Base-by-base conservation (phyloP, 2,113 vertebrate genomes). In the Dryoscopus gambensis region DNA sequence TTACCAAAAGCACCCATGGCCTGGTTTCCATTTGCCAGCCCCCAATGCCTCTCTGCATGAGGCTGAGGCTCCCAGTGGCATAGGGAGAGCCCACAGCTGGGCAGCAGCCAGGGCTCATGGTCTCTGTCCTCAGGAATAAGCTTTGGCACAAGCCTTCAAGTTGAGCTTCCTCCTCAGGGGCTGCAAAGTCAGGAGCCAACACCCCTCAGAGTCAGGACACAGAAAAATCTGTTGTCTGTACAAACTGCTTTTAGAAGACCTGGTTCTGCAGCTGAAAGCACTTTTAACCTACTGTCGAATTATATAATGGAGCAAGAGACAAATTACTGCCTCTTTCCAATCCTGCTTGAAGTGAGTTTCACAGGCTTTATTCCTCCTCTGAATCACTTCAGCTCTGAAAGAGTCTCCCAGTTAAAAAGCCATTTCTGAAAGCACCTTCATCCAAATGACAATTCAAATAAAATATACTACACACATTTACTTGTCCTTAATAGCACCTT, bases 381-480 rank as follows among this genome's bases (percentile, higher is more conserved):
- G 52, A 90, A 95, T 57, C 65, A 65, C 87, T 82, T 78, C 62
- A 85, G 73, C 47, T 53, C 70, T 57, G 83, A 30, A 57, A 77
- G 5, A 87, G 30, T 17, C 56, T 47, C 60, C 70, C 71, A 83
- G 78, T 76, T 84, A 92, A 94, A 96, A 93, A 93, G 70, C n/a
- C 11, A 35, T 94, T 89, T 77, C 85, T 89, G 69, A 79, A 91
- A 94, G 49, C 60, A 19, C 19, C 44, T 90, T 73, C 63, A 84
- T 62, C 87, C 67, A 88, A 74, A 68, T 50, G 70, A 78, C 81
- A 94, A 76, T 81, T 86, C 74, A 28, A 82, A 55, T 56, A 94
- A 86, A 84, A 91, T 82, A 81, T 17, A 73, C 23, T 67, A 35
- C 44, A 56, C 6, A 15, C 20, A 47, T 75, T 89, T 71, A 71